Conservation (phyloP, 2,797 vertebrate genomes). For the Chloroceryle inda region DNA sequence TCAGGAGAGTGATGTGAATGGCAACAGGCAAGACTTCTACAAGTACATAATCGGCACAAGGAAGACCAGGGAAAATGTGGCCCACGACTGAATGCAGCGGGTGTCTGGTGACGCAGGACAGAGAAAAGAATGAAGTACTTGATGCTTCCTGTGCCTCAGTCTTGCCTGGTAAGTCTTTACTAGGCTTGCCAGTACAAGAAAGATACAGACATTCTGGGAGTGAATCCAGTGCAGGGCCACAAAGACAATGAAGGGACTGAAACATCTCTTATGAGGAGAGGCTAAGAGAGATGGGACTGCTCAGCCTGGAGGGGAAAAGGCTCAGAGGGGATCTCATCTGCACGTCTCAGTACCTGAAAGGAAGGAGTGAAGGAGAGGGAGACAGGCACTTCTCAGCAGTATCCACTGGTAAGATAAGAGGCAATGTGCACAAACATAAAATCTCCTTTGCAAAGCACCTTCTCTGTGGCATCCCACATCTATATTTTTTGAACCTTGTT, state of each 20-base stretch:
- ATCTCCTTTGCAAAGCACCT: background rate
- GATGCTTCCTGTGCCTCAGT: background rate
- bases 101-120: background rate
- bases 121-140: background rate
- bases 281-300: background rate
- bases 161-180: background rate
- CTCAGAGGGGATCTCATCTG: background rate
- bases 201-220: rapidly evolving
- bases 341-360: background rate
- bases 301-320: background rate
- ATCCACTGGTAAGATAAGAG: background rate
- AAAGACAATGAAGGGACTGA: background rate
- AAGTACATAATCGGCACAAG: background rate
- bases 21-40: background rate
- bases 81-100: background rate
- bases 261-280: background rate
- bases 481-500: background rate
- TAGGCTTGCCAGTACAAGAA: background rate
- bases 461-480: background rate
- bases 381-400: background rate
- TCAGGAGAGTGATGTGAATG: background rate
- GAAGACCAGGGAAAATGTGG: background rate
- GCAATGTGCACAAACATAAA: background rate
- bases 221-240: background rate
- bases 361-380: background rate